Conservation (phyloP, 2,888 invertebrate species). For the Neria commutata region DNA sequence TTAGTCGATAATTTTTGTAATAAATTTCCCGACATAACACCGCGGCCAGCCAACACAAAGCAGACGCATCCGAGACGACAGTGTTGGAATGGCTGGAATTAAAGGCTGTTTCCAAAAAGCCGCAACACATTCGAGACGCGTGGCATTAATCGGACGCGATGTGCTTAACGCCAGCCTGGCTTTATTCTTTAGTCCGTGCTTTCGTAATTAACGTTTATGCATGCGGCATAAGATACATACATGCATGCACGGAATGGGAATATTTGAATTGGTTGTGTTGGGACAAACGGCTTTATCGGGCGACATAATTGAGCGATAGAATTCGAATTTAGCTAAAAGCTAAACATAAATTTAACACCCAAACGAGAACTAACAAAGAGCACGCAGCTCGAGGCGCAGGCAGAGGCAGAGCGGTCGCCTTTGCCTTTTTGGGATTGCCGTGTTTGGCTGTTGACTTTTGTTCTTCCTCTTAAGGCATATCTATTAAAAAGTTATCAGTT, state of each 20-base stretch:
- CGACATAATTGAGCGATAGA: constrained; percentile 60
- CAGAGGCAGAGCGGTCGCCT: no score
- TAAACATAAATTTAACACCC: constrained; percentile 56
- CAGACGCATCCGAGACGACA: neutral
- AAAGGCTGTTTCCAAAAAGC: constrained; percentile 15
- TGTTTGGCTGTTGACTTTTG: no score
- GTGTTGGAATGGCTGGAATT: constrained; percentile 1
- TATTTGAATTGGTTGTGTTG: no score
- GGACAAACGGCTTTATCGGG: constrained; percentile 47
- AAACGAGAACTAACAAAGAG: no score
- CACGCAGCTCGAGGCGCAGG: no score
- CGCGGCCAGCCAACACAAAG: neutral
- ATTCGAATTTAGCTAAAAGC: constrained; percentile 57
- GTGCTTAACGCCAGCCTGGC: constrained; percentile 31
- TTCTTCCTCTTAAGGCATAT: no score
- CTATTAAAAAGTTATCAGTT: no score
- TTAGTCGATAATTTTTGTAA: constrained; percentile 57
- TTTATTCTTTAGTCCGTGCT: constrained; percentile 16
- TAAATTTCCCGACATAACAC: constrained; percentile 41
- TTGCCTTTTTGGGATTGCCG: no score
- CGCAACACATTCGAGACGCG: constrained; percentile 36
- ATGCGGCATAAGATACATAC: no score
- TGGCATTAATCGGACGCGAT: constrained; percentile 35
- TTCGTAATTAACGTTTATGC: neutral
- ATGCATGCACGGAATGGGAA: no score